phyloP scores from a whole-genome alignment of 2,888 invertebrate species.

The Melanophora roralis region DNA sequence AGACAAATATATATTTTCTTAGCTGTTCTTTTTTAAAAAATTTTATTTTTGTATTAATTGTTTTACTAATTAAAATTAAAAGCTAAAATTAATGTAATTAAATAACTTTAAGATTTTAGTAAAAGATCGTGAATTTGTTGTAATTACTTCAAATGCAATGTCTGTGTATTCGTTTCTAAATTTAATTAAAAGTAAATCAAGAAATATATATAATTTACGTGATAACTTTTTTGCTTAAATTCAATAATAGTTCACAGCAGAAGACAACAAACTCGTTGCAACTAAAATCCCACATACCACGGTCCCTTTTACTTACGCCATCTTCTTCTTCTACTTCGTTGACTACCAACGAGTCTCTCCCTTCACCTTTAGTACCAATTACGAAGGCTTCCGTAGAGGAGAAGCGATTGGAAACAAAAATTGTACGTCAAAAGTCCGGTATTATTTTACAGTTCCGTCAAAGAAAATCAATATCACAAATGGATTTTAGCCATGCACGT shows the following conservation, averaged over 20 bases:
- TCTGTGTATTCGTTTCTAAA: neutral
- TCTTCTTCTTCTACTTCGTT: slow-evolving; percentile 68
- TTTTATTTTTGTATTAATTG: neutral
- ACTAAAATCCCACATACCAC: slow-evolving; percentile 59
- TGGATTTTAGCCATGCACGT: slow-evolving; percentile 71
- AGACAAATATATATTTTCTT: slow-evolving; percentile 32
- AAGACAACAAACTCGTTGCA: slow-evolving; percentile 19
- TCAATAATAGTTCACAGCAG: slow-evolving; percentile 55
- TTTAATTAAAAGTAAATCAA: neutral
- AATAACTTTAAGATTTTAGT: neutral
- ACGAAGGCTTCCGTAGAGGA: neutral
- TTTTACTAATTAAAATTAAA: slow-evolving; percentile 1
- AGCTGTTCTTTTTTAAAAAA: slow-evolving; percentile 58
- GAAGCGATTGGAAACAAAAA: neutral
- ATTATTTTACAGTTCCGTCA: slow-evolving; percentile 68
- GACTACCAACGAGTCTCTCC: slow-evolving; percentile 47
- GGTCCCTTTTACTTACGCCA: slow-evolving; percentile 64
- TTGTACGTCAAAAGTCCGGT: slow-evolving; percentile 66
- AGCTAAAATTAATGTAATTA: slow-evolving; percentile 12
- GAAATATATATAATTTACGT: neutral
- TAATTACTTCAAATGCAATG: too few species aligned
- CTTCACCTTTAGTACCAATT: slow-evolving; percentile 32
- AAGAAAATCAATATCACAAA: slow-evolving; percentile 72
- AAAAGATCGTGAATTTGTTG: neutral
- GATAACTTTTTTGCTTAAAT: too few species aligned